These are phyloP conservation scores for Drosophila longiperda DNA, from an alignment of 2,888 invertebrate genomes.

Conservation along the genomic window DNA sequence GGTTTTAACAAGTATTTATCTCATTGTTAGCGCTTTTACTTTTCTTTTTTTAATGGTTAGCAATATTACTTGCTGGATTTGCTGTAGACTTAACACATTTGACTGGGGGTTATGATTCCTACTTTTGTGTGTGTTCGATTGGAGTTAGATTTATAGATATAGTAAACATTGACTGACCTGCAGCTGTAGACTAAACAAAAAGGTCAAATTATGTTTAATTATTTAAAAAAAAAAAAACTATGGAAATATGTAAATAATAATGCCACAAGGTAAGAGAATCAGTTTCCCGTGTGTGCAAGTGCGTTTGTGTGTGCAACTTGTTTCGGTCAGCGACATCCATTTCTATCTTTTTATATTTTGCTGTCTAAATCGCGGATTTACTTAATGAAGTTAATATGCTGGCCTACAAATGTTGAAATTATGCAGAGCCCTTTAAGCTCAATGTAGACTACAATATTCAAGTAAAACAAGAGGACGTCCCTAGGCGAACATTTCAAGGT, in stretches of 20 bases:
- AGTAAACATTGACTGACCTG: not conserved
- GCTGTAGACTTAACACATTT: slow-evolving; percentile 12
- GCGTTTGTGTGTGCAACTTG: not conserved
- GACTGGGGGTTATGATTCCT: not conserved
- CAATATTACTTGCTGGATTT: slow-evolving; percentile 42
- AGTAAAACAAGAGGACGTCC: slow-evolving; percentile 43
- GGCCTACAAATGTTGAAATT: slow-evolving; percentile 58
- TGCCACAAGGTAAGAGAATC: slow-evolving; percentile 8
- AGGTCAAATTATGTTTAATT: slow-evolving; percentile 34
- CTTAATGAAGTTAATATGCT: slow-evolving; percentile 66
- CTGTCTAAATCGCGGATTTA: slow-evolving; percentile 62
- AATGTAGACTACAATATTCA: slow-evolving; percentile 16
- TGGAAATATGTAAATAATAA: slow-evolving; percentile 45
- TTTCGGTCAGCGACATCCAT: not conserved
- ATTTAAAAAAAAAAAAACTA: slow-evolving; percentile 48
- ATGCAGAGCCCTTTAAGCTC: slow-evolving; percentile 38
- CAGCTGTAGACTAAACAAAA: not conserved
- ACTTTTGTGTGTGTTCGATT: not conserved
- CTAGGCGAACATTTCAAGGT: slow-evolving; percentile 13
- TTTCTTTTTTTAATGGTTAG: slow-evolving; percentile 9
- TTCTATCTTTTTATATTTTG: slow-evolving; percentile 35
- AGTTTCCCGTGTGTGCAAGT: slow-evolving; percentile 2
- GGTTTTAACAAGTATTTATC: slow-evolving; percentile 38
- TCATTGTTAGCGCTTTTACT: slow-evolving; percentile 19
- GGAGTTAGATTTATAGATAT: not conserved